Evolutionary conservation across 2,888 invertebrate genomes (phyloP).

Genomic region (Parascotia fuliginaria): DNA sequence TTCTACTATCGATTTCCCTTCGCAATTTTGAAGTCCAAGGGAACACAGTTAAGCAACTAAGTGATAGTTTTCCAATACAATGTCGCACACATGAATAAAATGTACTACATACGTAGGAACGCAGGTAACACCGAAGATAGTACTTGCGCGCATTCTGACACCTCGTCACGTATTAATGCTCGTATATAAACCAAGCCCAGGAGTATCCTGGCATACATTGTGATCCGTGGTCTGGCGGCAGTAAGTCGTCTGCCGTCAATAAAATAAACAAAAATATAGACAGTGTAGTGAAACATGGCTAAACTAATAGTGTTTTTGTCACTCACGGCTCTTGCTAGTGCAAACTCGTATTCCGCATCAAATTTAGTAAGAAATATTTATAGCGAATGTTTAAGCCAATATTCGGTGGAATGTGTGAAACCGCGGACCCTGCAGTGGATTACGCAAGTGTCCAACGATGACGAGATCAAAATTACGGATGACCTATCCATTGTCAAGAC

Average conservation of each 20-base stretch:
- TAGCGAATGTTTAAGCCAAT: conserved; percentile 88
- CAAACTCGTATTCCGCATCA: conserved; percentile 83
- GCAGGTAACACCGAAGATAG: conserved; percentile 66
- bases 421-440: conserved; percentile 92
- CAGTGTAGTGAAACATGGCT: conserved; percentile 72
- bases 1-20: conserved; percentile 34
- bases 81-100: conserved; percentile 67
- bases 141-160: conserved; percentile 66
- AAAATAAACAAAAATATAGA: conserved; percentile 36
- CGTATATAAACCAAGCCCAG: conserved; percentile 85
- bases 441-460: conserved; percentile 87
- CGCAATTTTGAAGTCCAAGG: conserved; percentile 30
- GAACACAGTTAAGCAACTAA: conserved; percentile 48
- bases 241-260: conserved; percentile 75
- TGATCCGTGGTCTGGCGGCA: conserved; percentile 74
- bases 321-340: conserved; percentile 68
- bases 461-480: conserved; percentile 91
- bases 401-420: conserved; percentile 90
- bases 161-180: conserved; percentile 85
- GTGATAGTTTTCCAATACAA: conserved; percentile 74
- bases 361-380: conserved; percentile 89
- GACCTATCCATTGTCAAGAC: conserved; percentile 90
- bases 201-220: conserved; percentile 81
- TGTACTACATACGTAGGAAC: conserved; percentile 61
- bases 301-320: conserved; percentile 76